Evolutionary conservation across 2,797 vertebrate species (phyloP).

Genomic region (Neoniphon sammara): DNA sequence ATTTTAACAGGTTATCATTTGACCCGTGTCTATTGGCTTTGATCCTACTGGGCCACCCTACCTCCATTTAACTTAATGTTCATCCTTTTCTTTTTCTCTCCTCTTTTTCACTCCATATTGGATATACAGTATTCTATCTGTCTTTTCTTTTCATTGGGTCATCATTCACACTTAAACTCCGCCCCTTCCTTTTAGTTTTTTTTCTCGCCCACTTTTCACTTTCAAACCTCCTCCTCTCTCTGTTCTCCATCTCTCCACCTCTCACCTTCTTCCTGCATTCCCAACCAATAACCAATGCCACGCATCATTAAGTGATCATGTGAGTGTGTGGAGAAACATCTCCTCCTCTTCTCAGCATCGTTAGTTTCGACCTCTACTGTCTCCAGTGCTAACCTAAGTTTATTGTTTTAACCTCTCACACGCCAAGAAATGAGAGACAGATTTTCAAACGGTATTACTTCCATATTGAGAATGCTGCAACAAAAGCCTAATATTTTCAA

Average conservation of each 20-base stretch:
- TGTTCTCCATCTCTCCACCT: slow-evolving; percentile 8
- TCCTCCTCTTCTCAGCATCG: slow-evolving; percentile 37
- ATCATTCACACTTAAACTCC: slow-evolving; percentile 7
- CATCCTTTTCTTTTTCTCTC: not conserved
- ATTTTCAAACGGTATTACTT: slow-evolving; percentile 12
- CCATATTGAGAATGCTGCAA: not conserved
- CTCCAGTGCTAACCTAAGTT: slow-evolving; percentile 16
- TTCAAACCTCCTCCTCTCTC: slow-evolving; percentile 1
- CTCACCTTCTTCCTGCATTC: slow-evolving; percentile 32
- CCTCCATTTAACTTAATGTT: not conserved
- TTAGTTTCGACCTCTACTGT: slow-evolving; percentile 58
- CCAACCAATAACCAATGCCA: slow-evolving; percentile 62
- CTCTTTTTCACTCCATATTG: slow-evolving; percentile 8
- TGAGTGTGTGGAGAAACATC: slow-evolving; percentile 58
- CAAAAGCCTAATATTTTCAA: slow-evolving; percentile 12
- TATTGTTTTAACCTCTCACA: slow-evolving; percentile 24
- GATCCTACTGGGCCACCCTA: slow-evolving; percentile 15
- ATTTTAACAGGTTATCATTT: slow-evolving; percentile 1
- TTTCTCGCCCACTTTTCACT: not conserved
- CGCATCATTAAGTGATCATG: slow-evolving; percentile 68
- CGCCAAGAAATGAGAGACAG: slow-evolving; percentile 13
- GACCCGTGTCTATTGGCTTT: slow-evolving; percentile 15
- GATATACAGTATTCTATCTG: slow-evolving; percentile 3
- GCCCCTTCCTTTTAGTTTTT: slow-evolving; percentile 9
- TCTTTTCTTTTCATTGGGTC: not conserved